Evolutionary conservation across 53 echinoderm and acorn worm genomes (phyloP), one percentile per base, ranked within the genome.

Genomic region (Arbacia lixula): DNA sequence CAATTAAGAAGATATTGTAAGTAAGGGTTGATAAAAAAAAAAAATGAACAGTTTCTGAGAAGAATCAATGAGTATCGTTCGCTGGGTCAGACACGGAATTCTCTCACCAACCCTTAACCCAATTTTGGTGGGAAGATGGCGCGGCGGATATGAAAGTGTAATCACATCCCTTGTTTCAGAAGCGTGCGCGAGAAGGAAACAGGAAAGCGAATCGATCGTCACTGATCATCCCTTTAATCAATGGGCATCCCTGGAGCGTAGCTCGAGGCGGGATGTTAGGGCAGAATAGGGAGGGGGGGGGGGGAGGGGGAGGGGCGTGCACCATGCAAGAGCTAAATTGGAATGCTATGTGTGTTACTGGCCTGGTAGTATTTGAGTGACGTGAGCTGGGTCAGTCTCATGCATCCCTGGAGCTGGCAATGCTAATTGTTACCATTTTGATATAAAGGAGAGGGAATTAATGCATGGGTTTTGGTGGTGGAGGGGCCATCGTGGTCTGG

Each of bases 221-320:
- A 58, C 49, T 5, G 58, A 58, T 58, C 58, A 21, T 58, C 58
- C 17, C 58, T 58, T 12, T 58, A 58, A 58, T 58, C 58, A 58
- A 58, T 12, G 17, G 22, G 58, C 49, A 6, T 21, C 58, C 58
- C 58, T 12, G 5, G 58, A 20, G 58, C 5, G 58, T 12, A 6
- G 11, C n/a, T 10, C 49, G 49, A n/a, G n/a, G n/a, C n/a, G 49
- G 49, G 49, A 46, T 46, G 14, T 46, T 46, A 46, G 49, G 14
- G 8, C 49, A 46, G 49, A 14, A 8, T 14, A 8, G 49, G 8
- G 8, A 10, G 49, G 14, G 49, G 49, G 14, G 14, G 14, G 8
- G 8, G 49, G 49, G 49, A 46, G 49, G 8, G 8, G 49, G 49
- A 10, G 49, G 49, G 14, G 49, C 49, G 8, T 46, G 49, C 14